phyloP scores from a whole-genome alignment of 1,140 invertebrate genomes.

The Micrasema longulum region DNA sequence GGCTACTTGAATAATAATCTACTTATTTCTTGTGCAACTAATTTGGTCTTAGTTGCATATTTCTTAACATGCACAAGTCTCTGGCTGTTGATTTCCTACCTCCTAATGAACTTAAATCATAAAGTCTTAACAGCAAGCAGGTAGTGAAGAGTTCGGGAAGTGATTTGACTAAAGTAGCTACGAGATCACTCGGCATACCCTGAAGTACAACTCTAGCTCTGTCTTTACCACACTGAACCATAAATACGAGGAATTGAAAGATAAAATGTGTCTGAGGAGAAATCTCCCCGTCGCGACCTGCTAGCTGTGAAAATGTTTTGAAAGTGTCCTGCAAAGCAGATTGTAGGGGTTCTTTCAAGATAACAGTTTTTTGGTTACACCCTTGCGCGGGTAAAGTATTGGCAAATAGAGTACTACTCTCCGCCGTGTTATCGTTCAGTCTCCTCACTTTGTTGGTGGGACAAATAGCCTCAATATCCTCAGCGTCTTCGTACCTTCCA shows the following conservation, averaged over 20 bases:
- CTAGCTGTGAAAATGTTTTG: conserved; percentile 78
- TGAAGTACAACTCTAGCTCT: conserved; percentile 81
- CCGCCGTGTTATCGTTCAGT: conserved; percentile 72
- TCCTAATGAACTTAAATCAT: conserved; percentile 77
- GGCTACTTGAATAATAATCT: no score
- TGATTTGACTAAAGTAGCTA: conserved; percentile 83
- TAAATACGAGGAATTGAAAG: conserved; percentile 83
- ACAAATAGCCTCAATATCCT: conserved; percentile 71
- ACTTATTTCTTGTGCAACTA: no score
- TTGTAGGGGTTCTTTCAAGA: conserved; percentile 73
- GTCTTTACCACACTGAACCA: conserved; percentile 84
- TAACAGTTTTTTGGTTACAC: conserved; percentile 59
- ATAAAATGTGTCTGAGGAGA: conserved; percentile 90
- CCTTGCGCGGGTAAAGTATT: conserved; percentile 60
- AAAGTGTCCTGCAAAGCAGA: conserved; percentile 75
- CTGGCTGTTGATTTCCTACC: conserved; percentile 84
- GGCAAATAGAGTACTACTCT: conserved; percentile 67
- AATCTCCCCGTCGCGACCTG: conserved; percentile 79
- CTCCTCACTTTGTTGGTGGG: conserved; percentile 74
- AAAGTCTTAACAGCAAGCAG: conserved; percentile 78
- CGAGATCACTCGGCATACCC: conserved; percentile 81
- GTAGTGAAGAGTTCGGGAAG: conserved; percentile 81
- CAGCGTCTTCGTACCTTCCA: conserved; percentile 71
- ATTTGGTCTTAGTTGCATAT: conserved; percentile 75
- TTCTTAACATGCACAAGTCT: conserved; percentile 83